Evolutionary conservation across 2,888 invertebrate species (phyloP), one percentile per base, ranked within the genome.

Genomic region (Mythimna albipuncta): DNA sequence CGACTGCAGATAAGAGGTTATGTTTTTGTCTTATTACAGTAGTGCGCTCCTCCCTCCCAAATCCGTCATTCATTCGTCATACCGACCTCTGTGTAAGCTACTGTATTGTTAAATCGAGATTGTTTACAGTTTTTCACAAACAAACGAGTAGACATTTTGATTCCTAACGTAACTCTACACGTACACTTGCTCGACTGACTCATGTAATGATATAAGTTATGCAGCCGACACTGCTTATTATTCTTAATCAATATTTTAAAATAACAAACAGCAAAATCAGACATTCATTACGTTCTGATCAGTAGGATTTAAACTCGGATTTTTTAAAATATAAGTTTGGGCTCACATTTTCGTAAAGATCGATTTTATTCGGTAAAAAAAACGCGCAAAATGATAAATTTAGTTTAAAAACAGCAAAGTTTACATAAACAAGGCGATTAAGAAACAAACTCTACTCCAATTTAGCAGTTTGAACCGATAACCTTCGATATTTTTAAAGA

Each of bases 41-140:
- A 4, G 26, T 47, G 16, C 57, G 19, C 21, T 64, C 4, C 32
- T n/a, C 6, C 7, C 21, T 35, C 57, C 6, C n/a, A 47, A 62
- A 55, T 6, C 6, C 6, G 35, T 13, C 35, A 19, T 6, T 41
- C 35, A 19, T 6, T 41, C 35, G 54, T 47, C 55, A 32, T 62
- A 52, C 58, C n/a, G 41, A 72, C 64, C 26, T 67, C 58, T n/a
- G 61, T 44, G 19, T 47, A 61, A 50, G 57, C 47, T 6, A 13
- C 13, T 32, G 52, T 66, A 72, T 77, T 72, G 72, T 72, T 68
- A 52, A 44, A 63, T 41, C 47, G 54, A 57, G 32, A 68, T 61
- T 77, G 79, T 78, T 73, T 64, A 68, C 68, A 16, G 6, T 58
- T 58, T 68, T 65, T 44, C 6, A 35, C 21, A 62, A 69, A 79